Evolutionary conservation across 2,888 invertebrate species (phyloP).

Genomic region (Drosophila nr. perissopoda): DNA sequence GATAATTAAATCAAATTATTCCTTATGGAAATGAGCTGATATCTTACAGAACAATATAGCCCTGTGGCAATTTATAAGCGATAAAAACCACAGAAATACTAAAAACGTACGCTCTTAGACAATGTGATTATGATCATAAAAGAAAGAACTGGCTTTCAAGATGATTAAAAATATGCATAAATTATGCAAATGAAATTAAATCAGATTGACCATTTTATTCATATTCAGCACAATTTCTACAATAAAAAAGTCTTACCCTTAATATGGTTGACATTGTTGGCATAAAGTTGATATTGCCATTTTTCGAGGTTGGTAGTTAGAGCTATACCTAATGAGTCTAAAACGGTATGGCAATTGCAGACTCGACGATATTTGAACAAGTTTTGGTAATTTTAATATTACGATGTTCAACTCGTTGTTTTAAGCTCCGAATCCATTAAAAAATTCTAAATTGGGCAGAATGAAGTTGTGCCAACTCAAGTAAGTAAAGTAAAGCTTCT

Average conservation of each 20-base stretch:
- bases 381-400: not conserved
- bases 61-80: not conserved
- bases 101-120: not conserved
- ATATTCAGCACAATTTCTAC: not conserved
- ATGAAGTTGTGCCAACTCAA: not conserved
- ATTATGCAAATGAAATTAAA: not conserved
- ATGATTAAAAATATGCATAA: not conserved
- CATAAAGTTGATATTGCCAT: not conserved
- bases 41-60: not conserved
- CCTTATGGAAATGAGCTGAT: not conserved
- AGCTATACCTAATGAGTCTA: not conserved
- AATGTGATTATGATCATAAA: not conserved
- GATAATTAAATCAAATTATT: not conserved
- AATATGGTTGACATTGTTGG: not conserved
- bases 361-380: not conserved
- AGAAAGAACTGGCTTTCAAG: not conserved
- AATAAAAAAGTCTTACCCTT: not conserved
- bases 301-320: not conserved
- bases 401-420: not conserved
- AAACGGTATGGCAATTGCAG: not conserved
- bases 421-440: fast-evolving
- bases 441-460: not conserved
- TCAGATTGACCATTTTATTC: not conserved
- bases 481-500: not conserved
- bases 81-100: not conserved